Base-by-base conservation (phyloP, 2,888 invertebrate species). In the Sinhomidia bicolor region DNA sequence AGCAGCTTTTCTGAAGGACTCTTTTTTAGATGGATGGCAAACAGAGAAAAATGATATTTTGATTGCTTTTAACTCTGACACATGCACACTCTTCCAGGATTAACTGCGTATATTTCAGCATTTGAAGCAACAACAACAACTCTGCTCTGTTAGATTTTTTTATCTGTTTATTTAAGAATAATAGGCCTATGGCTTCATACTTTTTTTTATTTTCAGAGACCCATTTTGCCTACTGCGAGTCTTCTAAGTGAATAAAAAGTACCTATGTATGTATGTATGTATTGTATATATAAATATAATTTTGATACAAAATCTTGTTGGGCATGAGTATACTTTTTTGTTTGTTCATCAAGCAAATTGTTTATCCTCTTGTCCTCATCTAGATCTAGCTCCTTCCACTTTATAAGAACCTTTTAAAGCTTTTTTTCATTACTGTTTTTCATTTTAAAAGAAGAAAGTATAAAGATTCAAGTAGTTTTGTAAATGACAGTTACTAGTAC, bases 1-100 rank as follows among this genome's bases (percentile, higher is more conserved):
- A 10, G 9, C 60, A 60, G 60, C 7, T 7, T 9, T 9, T 60
- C 32, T 65, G 65, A 65, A 65, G 29, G 14, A 14, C n/a, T 60
- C 32, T 65, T 4, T 2, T 65, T 65, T 9, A 9, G 23, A 12
- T 29, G 26, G 23, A 20, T 60, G 5, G 12, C 7, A 29, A 60
- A 20, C 23, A n/a, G n/a, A 60, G 17, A 29, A 60, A 60, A 60
- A 60, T 65, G 65, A 65, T 65, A 65, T 65, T 65, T 65, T 65
- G 65, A 65, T 65, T 29, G 65, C 32, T 65, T 65, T 32, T n/a
- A n/a, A 29, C 5, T 32, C 29, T 32, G 32, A 65, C 60, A 60
- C 26, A 60, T 26, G 60, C 54, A 20, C n/a, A 17, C 54, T 60
- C 9, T 54, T 54, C 14, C 3, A 17, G 60, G 60, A 23, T 60